phyloP scores from a whole-genome alignment of 1,140 invertebrate species.

The Drosophila nigromelanica region DNA sequence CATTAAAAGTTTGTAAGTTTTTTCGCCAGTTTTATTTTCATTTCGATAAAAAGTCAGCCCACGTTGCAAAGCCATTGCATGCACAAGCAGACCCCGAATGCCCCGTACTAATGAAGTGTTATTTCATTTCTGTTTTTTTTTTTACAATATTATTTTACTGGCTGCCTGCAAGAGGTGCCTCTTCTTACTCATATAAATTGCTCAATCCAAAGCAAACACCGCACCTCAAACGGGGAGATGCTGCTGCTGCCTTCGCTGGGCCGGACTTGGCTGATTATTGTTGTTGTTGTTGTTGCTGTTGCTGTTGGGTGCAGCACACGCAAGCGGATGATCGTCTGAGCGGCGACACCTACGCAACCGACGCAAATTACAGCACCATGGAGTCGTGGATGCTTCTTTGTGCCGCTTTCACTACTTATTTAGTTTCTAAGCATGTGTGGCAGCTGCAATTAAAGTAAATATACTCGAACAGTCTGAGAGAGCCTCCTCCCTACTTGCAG shows the following conservation, averaged over 20 bases:
- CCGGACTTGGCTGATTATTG: constrained; percentile 4
- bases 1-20: constrained; percentile 65
- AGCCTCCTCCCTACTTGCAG: neutral
- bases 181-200: constrained; percentile 60
- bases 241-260: constrained; percentile 7
- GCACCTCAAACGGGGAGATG: constrained; percentile 62
- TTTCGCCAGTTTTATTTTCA: constrained; percentile 53
- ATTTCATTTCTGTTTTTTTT: constrained; percentile 61
- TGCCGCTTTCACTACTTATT: constrained; percentile 10
- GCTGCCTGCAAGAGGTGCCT: neutral
- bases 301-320: constrained; percentile 51
- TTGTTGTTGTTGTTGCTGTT: neutral
- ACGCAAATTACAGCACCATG: constrained; percentile 29
- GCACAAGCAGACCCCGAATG: neutral
- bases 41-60: constrained; percentile 51
- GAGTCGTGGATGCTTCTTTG: neutral
- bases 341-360: constrained; percentile 40
- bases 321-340: constrained; percentile 20
- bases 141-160: constrained; percentile 30
- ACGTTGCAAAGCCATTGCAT: constrained; percentile 42
- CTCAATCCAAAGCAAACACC: constrained; percentile 71
- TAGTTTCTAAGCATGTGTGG: constrained; percentile 27
- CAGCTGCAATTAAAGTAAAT: constrained; percentile 71
- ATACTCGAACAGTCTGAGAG: constrained; percentile 30
- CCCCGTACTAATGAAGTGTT: constrained; percentile 70